Base-by-base conservation (phyloP, 2,113 vertebrate species). In the Odobenus rosmarus region DNA sequence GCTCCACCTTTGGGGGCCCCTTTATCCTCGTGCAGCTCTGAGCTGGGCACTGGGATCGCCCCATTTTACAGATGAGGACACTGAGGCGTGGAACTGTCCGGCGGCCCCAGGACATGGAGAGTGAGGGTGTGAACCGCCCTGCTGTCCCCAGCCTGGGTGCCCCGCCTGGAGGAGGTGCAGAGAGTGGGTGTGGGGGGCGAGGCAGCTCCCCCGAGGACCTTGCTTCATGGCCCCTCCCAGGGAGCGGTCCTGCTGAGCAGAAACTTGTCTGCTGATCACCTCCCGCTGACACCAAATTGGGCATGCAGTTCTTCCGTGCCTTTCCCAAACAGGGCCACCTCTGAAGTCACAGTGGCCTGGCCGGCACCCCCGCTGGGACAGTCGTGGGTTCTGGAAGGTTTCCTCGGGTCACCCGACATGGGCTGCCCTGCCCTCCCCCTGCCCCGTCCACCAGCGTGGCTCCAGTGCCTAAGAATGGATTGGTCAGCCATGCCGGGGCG, bases 231-330 rank as follows among this genome's bases (percentile, higher is more conserved):
- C 71, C n/a, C 57, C 84, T 69, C n/a, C 23, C 36, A 31, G 49
- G 39, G n/a, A n/a, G 4, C 12, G 0, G n/a, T 42, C 82, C 8
- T 31, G 49, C 26, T 33, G 36, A 1, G 18, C 18, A 1, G 24
- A 80, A 11, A 4, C 16, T 16, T 7, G 9, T 49, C 33, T 1
- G 24, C 42, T 49, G 18, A 13, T 0, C 0, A 4, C 23, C 42
- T 39, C 55, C 55, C 0, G 0, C 1, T 1, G 4, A 51, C 7
- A 5, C 12, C 28, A 1, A 1, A 12, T 19, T 0, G 6, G 46
- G 9, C 49, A 4, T 16, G 23, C 7, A 0, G 1, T 1, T 7
- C 67, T 7, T 4, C 12, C 12, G 0, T 0, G 0, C 19, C 61
- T n/a, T 77, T 49, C 42, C 42, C 74, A 77, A 18, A 49, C 14